These are phyloP conservation scores for Alosa sapidissima DNA, from an alignment of 2,797 vertebrate species.

Conservation along the genomic window DNA sequence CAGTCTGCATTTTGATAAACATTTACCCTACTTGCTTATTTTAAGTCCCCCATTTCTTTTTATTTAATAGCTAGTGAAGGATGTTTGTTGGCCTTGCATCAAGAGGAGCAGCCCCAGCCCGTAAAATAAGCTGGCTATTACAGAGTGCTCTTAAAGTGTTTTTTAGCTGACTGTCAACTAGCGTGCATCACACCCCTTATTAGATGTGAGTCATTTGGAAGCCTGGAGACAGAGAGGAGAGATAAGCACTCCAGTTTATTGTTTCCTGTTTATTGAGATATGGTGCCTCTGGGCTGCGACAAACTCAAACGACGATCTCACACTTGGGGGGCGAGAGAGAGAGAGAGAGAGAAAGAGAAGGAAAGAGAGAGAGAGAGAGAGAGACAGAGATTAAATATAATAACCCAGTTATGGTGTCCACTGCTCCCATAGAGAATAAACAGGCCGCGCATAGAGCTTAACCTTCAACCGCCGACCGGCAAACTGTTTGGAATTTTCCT, in stretches of 20 bases:
- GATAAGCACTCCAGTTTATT: slow-evolving; percentile 47
- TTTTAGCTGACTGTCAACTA: slow-evolving; percentile 40
- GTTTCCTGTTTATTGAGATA: slow-evolving; percentile 57
- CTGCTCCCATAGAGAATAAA: slow-evolving; percentile 45
- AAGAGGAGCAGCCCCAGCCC: background rate
- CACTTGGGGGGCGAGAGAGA: background rate
- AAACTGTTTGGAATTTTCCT: slow-evolving; percentile 49
- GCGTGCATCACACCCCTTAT: slow-evolving; percentile 45
- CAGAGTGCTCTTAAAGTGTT: slow-evolving; percentile 12
- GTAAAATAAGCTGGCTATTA: slow-evolving; percentile 6
- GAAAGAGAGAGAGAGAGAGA: background rate
- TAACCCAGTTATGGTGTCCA: background rate
- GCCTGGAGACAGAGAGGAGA: slow-evolving; percentile 33
- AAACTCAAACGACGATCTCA: background rate
- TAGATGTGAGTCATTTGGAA: slow-evolving; percentile 43
- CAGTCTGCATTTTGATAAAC: background rate
- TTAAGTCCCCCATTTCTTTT: background rate
- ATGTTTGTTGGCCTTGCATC: background rate
- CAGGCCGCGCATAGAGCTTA: slow-evolving; percentile 40
- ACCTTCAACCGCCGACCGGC: slow-evolving; percentile 38
- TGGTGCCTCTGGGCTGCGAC: slow-evolving; percentile 31
- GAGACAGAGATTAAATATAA: background rate
- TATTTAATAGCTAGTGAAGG: background rate
- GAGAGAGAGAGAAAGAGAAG: background rate
- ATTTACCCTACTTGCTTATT: background rate